These are phyloP conservation scores for Pocillopora damicornis DNA, from an alignment of 64 coral and sea anemone genomes.

Conservation along the genomic window DNA sequence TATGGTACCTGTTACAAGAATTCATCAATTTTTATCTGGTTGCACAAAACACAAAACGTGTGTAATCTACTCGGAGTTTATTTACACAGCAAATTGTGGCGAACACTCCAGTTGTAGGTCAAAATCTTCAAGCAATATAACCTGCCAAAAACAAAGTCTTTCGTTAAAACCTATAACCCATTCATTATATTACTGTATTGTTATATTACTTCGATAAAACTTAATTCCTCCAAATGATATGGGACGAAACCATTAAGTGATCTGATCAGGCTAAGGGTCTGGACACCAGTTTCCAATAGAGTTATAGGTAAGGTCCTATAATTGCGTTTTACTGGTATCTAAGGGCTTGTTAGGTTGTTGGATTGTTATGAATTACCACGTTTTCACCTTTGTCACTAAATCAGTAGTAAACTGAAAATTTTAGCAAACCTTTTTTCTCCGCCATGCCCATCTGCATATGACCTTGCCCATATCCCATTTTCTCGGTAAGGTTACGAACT, in stretches of 20 bases:
- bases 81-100: not conserved
- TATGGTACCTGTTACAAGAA: no score
- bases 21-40: no score
- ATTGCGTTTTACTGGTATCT: no score
- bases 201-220: not conserved
- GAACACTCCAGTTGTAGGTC: not conserved
- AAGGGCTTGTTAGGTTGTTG: no score
- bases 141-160: not conserved
- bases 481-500: not conserved
- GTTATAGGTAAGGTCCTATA: no score
- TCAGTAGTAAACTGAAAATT: not conserved
- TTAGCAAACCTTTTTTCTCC: constrained; percentile 28
- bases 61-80: not conserved
- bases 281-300: no score
- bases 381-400: no score
- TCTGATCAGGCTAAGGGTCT: not conserved
- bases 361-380: no score
- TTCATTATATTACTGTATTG: no score
- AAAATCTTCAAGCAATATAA: constrained; percentile 26
- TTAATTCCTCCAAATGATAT: not conserved
- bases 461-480: constrained; percentile 37
- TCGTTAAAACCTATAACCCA: not conserved
- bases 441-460: constrained; percentile 36
- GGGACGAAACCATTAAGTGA: not conserved
- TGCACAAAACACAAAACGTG: no score